These are phyloP conservation scores for Charadrius vociferus DNA, from an alignment of 2,113 vertebrate species.

Conservation along the genomic window DNA sequence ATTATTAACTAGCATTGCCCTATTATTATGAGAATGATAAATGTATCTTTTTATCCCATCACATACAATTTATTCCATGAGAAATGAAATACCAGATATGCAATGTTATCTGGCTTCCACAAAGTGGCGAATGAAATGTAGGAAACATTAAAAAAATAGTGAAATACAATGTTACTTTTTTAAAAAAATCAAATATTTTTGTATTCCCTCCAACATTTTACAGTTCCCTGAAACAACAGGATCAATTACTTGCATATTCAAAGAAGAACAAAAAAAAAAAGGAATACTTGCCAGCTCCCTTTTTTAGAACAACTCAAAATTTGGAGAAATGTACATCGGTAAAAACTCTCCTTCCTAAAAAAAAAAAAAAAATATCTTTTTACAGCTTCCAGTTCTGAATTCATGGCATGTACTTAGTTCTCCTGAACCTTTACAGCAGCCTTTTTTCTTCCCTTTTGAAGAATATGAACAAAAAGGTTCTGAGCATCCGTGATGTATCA, in stretches of 20 bases:
- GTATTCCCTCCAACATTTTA: not conserved
- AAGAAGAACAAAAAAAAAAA: not conserved
- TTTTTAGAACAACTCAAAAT: not conserved
- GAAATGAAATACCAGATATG: not conserved
- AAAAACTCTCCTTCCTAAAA: not conserved
- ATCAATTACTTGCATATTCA: not conserved
- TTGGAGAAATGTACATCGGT: not conserved
- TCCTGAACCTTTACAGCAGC: not conserved
- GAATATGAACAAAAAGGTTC: not conserved
- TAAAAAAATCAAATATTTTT: not conserved
- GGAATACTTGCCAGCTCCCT: not conserved
- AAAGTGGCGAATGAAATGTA: not conserved
- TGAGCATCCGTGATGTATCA: rapidly evolving
- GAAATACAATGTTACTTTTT: not conserved
- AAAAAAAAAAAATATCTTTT: not conserved
- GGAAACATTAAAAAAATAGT: not conserved
- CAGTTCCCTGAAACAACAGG: not conserved
- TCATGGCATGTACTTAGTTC: not conserved
- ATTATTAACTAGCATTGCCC: not conserved
- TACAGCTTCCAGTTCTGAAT: not conserved
- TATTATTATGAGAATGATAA: not conserved
- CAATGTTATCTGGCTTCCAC: not conserved
- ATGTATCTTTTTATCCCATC: not conserved
- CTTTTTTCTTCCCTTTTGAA: not conserved
- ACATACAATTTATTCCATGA: not conserved